Evolutionary conservation across 2,797 vertebrate species (phyloP).

Genomic region (Fistularia commersonii): DNA sequence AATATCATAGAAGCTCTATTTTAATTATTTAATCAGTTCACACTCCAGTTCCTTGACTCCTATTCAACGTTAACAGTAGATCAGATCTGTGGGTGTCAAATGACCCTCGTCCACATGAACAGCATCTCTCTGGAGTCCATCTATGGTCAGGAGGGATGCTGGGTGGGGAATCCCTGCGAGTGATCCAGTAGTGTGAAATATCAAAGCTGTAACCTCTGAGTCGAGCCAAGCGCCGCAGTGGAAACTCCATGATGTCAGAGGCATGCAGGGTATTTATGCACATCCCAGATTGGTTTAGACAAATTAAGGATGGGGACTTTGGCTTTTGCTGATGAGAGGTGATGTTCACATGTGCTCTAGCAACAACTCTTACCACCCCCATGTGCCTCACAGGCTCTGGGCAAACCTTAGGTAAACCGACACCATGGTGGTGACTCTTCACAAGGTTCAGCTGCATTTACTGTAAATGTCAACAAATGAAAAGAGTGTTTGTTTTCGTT

Average conservation of each 20-base stretch:
- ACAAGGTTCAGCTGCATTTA: conserved; percentile 36
- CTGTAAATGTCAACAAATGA: conserved; percentile 47
- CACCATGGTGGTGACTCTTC: conserved; percentile 20
- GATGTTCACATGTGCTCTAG: conserved; percentile 34
- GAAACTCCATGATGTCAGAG: conserved; percentile 74
- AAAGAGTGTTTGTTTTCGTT: conserved; percentile 22
- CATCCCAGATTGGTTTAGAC: conserved; percentile 50
- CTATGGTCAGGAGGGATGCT: conserved; percentile 57
- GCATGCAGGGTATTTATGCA: conserved; percentile 39
- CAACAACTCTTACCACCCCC: conserved; percentile 29
- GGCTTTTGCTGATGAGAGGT: conserved; percentile 43
- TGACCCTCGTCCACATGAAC: conserved; percentile 37
- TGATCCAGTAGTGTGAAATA: conserved; percentile 56
- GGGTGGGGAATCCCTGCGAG: conserved; percentile 66
- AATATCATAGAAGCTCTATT: background rate
- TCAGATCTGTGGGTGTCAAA: conserved; percentile 43
- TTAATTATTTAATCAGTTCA: background rate
- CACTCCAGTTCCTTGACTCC: conserved; percentile 8
- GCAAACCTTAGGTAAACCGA: conserved; percentile 39
- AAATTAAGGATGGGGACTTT: conserved; percentile 35
- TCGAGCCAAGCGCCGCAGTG: conserved; percentile 53
- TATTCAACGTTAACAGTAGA: conserved; percentile 13
- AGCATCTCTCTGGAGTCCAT: conserved; percentile 43
- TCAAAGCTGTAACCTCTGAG: conserved; percentile 56
- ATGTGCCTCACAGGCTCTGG: conserved; percentile 9